Evolutionary conservation across 2,113 vertebrate species (phyloP).

Genomic region (Brienomyrus brachyistius): DNA sequence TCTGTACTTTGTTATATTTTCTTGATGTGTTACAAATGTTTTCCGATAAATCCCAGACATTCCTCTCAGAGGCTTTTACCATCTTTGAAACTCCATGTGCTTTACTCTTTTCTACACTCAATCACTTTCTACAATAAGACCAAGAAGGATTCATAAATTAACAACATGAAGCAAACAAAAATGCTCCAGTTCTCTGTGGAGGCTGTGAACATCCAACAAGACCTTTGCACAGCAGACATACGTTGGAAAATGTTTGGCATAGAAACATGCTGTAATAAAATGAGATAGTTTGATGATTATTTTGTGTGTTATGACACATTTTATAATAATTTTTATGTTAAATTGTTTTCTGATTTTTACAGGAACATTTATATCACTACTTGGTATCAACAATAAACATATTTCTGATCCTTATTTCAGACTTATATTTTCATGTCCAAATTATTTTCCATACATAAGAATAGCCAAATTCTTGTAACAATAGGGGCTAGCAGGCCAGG

Average conservation of each 20-base stretch:
- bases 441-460: not conserved
- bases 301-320: not conserved
- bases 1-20: not conserved
- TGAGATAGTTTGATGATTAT: not conserved
- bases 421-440: not conserved
- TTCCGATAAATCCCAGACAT: not conserved
- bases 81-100: not conserved
- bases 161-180: not conserved
- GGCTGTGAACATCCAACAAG: not conserved
- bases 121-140: not conserved
- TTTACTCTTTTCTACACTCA: not conserved
- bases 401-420: not conserved
- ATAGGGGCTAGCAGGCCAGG: not conserved
- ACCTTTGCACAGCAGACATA: not conserved
- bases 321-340: not conserved
- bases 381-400: not conserved
- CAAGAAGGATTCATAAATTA: not conserved
- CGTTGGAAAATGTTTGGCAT: not conserved
- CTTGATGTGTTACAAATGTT: slow-evolving; percentile 8
- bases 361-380: not conserved
- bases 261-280: not conserved
- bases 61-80: not conserved
- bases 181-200: not conserved
- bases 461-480: not conserved
- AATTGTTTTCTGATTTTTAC: not conserved